Base-by-base conservation (phyloP, 2,888 invertebrate species). In the Iselma pallidipennis region DNA sequence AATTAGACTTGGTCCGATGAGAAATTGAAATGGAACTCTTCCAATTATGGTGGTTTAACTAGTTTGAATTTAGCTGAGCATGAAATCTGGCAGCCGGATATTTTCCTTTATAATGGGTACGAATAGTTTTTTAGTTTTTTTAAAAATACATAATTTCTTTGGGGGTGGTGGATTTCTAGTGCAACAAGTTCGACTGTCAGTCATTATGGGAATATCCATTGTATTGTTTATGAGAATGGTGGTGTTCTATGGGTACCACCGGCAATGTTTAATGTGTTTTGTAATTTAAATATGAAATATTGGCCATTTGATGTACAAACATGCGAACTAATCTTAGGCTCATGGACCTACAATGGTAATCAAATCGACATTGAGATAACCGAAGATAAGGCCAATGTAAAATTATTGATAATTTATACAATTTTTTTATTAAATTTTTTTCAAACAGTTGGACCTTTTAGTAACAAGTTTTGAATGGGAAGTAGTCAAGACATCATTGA, bases 11-110 rank as follows among this genome's bases (percentile, higher is more conserved):
- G 94, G 94, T 80, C 77, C 45, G 94, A 94, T 75, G 85, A 87
- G n/a, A 89, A 91, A 59, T 80, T 92, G 4, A 82, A 83, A 54
- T 94, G 93, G 93, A 89, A 91, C 74, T 78, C 85, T 0, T 81
- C 83, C 2, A 86, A 87, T 21, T 91, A 90, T 68, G 89, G 87
- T 69, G 88, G 86, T 26, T 83, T 92, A 54, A 82, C 81, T 19
- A 78, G 80, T 45, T 80, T 89, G 37, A 85, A 89, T 75, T 82
- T 90, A 72, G 86, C 87, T 7, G 87, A 87, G 61, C 89, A 88
- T 78, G 90, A 91, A 76, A 83, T 93, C 69, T 94, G 94, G 91
- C 86, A 87, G 78, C 94, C 92, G 3, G 92, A 91, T 79, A 83
- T 92, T 62, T 85, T 86, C 65, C 83, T 91, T 12, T 88, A 89